Evolutionary conservation across 2,113 vertebrate genomes (phyloP).

Genomic region (Pterocles gutturalis): DNA sequence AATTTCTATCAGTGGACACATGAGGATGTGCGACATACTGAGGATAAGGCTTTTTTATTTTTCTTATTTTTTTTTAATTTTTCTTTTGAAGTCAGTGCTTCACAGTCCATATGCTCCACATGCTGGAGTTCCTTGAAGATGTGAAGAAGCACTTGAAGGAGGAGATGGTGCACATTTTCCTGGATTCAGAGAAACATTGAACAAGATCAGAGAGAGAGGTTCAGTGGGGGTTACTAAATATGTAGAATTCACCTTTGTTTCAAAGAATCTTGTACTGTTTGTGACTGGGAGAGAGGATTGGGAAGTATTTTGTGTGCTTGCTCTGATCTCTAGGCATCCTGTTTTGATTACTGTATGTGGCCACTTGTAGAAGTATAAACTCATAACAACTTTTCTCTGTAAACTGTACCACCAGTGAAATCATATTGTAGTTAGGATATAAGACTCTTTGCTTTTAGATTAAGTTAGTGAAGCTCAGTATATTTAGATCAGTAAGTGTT

Average conservation of each 20-base stretch:
- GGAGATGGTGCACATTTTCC: neutral
- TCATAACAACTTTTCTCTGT: neutral
- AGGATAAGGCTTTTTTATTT: neutral
- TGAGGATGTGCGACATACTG: neutral
- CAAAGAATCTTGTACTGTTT: neutral
- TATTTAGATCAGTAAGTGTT: neutral
- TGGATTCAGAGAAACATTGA: neutral
- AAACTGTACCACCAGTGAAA: neutral
- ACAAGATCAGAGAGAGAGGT: neutral
- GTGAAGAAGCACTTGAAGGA: neutral
- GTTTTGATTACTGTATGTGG: neutral
- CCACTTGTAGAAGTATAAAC: neutral
- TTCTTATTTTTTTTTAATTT: neutral
- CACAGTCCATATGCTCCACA: slow-evolving; percentile 6
- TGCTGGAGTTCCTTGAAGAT: slow-evolving; percentile 2
- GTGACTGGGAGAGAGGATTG: neutral
- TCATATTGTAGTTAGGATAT: neutral
- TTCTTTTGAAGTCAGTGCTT: neutral
- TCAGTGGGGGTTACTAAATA: neutral
- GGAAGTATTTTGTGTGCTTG: neutral
- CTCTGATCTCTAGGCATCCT: neutral
- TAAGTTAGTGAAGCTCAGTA: neutral
- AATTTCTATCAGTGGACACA: neutral
- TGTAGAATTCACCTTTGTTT: neutral
- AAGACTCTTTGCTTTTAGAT: neutral